Evolutionary conservation across 2,797 vertebrate species (phyloP).

Genomic region (Anguilla anguilla): DNA sequence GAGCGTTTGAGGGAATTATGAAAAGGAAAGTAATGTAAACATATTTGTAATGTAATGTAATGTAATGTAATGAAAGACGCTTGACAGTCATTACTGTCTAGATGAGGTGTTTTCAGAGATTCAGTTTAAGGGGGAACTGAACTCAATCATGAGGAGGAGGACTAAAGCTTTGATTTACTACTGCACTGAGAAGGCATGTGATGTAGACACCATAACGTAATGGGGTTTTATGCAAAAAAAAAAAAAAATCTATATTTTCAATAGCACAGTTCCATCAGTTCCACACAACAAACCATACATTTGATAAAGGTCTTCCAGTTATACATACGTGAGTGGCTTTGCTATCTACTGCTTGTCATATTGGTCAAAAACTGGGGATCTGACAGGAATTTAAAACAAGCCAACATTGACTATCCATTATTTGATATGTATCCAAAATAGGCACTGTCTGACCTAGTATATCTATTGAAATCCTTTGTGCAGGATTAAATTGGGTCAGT

Average conservation of each 20-base stretch:
- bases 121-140: background rate
- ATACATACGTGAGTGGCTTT: background rate
- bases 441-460: background rate
- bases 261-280: background rate
- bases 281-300: background rate
- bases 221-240: background rate
- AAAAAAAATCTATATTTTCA: background rate
- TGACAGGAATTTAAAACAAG: background rate
- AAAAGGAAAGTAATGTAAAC: background rate
- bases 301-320: background rate
- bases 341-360: background rate
- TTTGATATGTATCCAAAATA: background rate
- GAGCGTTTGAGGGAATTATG: background rate
- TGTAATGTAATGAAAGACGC: too few relatives aligned
- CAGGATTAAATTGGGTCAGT: background rate
- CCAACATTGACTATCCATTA: background rate
- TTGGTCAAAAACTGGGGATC: background rate
- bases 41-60: too few relatives aligned
- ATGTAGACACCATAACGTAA: background rate
- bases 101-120: background rate
- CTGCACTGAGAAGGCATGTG: background rate
- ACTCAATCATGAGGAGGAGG: background rate
- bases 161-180: slow-evolving; percentile 3
- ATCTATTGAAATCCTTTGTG: background rate
- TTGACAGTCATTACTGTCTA: background rate